These are phyloP conservation scores for Trematomus loennbergii DNA, from an alignment of 2,113 vertebrate species.

Conservation along the genomic window DNA sequence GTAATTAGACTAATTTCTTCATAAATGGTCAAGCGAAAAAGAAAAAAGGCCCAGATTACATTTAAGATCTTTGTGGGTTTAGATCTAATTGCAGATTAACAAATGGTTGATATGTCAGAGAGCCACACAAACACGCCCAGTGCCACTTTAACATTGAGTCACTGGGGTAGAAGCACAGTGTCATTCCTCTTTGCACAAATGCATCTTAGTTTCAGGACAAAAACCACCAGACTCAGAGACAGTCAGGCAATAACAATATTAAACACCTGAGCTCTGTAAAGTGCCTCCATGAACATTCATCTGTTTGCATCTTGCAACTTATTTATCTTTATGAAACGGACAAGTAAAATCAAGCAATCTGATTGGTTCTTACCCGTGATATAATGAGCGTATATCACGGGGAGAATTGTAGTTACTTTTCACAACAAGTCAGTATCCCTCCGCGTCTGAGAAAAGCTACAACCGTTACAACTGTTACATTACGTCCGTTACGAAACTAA, in stretches of 20 bases:
- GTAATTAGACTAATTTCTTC: conserved; percentile 77
- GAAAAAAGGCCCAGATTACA: conserved; percentile 37
- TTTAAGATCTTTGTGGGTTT: conserved; percentile 56
- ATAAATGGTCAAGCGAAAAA: conserved; percentile 54
- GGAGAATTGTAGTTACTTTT: no score
- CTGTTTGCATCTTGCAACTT: no score
- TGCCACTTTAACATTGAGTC: background rate
- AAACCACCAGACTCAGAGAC: no score
- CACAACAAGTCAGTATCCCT: no score
- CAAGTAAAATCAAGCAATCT: no score
- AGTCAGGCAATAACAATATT: background rate
- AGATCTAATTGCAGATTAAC: conserved; percentile 59
- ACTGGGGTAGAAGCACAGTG: background rate
- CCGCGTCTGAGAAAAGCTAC: no score
- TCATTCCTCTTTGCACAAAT: background rate
- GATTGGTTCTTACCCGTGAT: no score
- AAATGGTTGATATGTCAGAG: conserved; percentile 23
- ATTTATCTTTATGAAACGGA: no score
- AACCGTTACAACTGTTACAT: no score
- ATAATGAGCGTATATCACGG: no score
- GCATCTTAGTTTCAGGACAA: background rate
- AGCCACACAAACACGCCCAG: conserved; percentile 9
- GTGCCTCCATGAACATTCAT: no score
- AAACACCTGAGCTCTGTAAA: background rate
- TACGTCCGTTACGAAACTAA: no score